phyloP scores from a whole-genome alignment of 1,140 invertebrate species.

The Sycophila sp. region DNA sequence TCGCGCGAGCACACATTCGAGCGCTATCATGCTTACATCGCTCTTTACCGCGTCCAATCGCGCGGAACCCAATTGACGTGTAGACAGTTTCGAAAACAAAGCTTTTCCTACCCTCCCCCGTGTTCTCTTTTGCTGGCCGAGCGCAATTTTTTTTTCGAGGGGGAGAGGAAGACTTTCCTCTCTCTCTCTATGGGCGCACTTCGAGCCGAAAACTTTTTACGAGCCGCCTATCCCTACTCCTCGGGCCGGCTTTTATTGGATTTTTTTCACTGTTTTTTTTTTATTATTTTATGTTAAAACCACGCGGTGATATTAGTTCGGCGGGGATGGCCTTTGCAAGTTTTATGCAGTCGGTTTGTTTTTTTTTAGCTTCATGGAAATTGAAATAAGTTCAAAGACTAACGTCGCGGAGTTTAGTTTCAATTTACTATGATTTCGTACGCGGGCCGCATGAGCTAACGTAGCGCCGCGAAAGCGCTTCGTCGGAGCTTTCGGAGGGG shows the following conservation, averaged over 20 bases:
- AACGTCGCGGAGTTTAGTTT: too few species aligned
- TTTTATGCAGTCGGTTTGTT: constrained; percentile 9
- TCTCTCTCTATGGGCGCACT: not conserved
- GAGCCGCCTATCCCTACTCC: not conserved
- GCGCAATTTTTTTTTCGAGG: not conserved
- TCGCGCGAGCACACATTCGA: not conserved
- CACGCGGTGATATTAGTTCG: constrained; percentile 16
- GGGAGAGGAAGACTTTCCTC: not conserved
- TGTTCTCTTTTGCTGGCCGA: not conserved
- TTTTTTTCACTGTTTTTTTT: constrained; percentile 19
- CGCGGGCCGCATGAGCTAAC: too few species aligned
- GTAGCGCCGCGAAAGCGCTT: too few species aligned
- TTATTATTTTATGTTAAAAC: constrained; percentile 24
- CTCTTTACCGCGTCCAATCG: constrained; percentile 43
- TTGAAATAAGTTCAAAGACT: constrained; percentile 16
- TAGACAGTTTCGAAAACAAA: constrained; percentile 35
- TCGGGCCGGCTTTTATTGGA: constrained; percentile 19
- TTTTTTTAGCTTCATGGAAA: not conserved
- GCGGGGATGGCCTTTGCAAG: not conserved
- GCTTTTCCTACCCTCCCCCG: not conserved
- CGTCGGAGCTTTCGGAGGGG: too few species aligned
- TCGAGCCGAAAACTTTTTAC: constrained; percentile 14
- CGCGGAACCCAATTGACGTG: constrained; percentile 21
- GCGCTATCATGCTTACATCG: constrained; percentile 42
- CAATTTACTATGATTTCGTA: too few species aligned